These are phyloP conservation scores for Bruchidius siliquastri DNA, from an alignment of 2,888 invertebrate species.

Conservation along the genomic window DNA sequence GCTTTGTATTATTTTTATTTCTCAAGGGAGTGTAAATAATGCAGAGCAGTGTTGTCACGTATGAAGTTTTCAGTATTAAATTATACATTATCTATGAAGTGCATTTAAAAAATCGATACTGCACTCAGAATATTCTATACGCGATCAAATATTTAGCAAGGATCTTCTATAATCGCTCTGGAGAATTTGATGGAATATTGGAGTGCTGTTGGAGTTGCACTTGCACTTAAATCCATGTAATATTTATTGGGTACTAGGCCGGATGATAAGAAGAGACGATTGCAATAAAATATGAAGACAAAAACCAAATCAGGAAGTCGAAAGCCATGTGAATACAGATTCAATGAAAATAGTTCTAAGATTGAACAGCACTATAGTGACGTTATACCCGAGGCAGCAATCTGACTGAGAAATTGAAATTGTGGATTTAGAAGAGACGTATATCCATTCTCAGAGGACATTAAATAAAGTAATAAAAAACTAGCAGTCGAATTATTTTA, in stretches of 20 bases:
- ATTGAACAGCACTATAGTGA: no score
- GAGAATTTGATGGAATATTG: not conserved
- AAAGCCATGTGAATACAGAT: no score
- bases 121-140: not conserved
- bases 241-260: not conserved
- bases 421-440: no score
- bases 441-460: no score
- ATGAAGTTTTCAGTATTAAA: not conserved
- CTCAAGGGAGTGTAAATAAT: not conserved
- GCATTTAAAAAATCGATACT: not conserved
- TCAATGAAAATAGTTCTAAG: no score
- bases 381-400: no score
- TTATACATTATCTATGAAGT: not conserved
- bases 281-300: no score
- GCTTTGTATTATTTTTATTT: not conserved
- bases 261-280: no score
- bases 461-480: no score
- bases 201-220: not conserved
- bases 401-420: no score
- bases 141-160: not conserved
- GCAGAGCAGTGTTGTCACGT: not conserved
- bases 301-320: no score
- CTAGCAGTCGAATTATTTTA: no score
- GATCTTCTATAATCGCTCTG: not conserved
- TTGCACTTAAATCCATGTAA: not conserved